Evolutionary conservation across 2,888 invertebrate species (phyloP), one percentile per base, ranked within the genome.

Genomic region (Diachrysia chrysitis): DNA sequence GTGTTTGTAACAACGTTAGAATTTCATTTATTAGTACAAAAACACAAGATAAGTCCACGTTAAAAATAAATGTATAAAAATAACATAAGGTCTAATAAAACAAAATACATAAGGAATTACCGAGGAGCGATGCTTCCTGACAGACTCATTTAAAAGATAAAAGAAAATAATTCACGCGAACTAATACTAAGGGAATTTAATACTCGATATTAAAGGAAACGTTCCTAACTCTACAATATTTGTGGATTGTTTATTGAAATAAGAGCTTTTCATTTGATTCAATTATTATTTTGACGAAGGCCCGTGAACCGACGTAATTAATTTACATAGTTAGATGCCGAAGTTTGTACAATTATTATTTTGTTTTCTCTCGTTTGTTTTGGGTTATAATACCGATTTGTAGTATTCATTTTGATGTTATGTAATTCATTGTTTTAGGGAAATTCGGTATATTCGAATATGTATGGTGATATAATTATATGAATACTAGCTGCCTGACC

Each of bases 221-320:
- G 71, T 35, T 63, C 63, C 54, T 67, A 58, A 67, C 58, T 21
- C 42, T 32, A 42, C 54, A 65, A 71, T 57, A 57, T 81, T 78
- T 81, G 69, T 67, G 32, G 66, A 77, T 78, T 82, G 76, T 74
- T 81, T 75, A 77, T 66, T 76, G 66, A 70, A 79, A 77, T 74
- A 64, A 77, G 74, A 79, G 82, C 79, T 74, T 79, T 78, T 76
- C 70, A 81, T 81, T 81, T 69, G 67, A 78, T 77, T 66, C 77
- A 81, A 83, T 81, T 79, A 83, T 77, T 74, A 70, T 69, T 42
- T 42, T 42, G 42, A 42, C 42, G 70, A 68, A 75, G 64, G 73
- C 69, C 69, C 67, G 48, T 64, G 53, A 58, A 68, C 56, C 37
- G 53, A 68, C 76, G 42, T 72, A 79, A 81, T 79, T 79, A 69